Conservation (phyloP, 2,797 vertebrate genomes). For the Australoheros facetus region DNA sequence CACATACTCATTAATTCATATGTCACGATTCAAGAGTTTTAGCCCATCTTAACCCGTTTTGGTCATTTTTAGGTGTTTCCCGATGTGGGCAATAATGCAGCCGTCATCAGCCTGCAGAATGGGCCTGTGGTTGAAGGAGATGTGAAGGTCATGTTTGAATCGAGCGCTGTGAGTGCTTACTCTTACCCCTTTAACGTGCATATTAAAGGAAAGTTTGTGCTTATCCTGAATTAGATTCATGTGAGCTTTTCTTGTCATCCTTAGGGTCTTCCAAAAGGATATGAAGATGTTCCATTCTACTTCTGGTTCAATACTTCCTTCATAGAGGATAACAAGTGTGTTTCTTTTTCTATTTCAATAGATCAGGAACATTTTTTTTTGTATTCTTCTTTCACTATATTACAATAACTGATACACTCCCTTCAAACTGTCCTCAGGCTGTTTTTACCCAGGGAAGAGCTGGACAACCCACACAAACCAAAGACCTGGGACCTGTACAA, state of each 20-base stretch:
- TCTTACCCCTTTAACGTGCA: not conserved
- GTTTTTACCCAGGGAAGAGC: constrained; percentile 87
- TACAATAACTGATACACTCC: not conserved
- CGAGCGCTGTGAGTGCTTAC: constrained; percentile 84
- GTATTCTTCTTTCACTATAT: not conserved
- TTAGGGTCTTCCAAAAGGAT: constrained; percentile 90
- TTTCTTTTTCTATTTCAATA: not conserved
- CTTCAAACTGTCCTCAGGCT: constrained; percentile 78
- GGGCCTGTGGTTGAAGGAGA: constrained; percentile 88
- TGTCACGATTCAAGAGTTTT: not conserved
- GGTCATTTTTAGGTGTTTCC: constrained; percentile 83
- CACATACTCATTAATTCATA: not conserved
- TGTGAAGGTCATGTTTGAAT: constrained; percentile 94
- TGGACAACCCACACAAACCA: constrained; percentile 95
- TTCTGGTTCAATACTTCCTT: constrained; percentile 98
- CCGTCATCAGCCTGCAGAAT: constrained; percentile 85
- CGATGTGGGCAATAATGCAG: constrained; percentile 84
- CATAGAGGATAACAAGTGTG: constrained; percentile 88
- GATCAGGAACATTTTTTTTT: rapidly evolving
- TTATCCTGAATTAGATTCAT: not conserved
- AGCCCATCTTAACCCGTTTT: not conserved
- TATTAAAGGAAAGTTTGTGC: not conserved
- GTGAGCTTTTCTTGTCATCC: not conserved
- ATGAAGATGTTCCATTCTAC: constrained; percentile 93
- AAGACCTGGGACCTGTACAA: constrained; percentile 91